Conservation (phyloP, 2,797 vertebrate genomes). For the Mus caroli region DNA sequence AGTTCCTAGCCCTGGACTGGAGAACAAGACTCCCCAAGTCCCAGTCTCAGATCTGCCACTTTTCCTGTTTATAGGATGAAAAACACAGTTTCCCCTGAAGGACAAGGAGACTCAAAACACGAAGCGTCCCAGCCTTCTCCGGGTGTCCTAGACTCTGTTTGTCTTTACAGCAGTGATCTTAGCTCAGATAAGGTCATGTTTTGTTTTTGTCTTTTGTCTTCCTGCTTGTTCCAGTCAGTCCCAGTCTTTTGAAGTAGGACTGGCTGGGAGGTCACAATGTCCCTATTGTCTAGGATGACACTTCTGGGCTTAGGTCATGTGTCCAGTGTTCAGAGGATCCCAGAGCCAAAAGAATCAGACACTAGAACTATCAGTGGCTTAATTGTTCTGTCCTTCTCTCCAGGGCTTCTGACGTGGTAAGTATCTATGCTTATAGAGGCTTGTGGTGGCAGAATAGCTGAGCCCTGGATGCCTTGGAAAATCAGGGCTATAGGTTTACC, state of each 20-base stretch:
- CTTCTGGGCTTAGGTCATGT: constrained; percentile 67
- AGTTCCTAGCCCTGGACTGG: constrained; percentile 57
- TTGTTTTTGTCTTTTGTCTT: constrained; percentile 84
- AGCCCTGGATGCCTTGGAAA: constrained; percentile 6
- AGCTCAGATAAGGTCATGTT: constrained; percentile 78
- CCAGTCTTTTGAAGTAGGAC: constrained; percentile 79
- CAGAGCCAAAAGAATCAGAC: constrained; percentile 29
- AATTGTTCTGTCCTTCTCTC: constrained; percentile 47
- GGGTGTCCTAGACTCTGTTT: constrained; percentile 60
- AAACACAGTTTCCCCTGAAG: constrained; percentile 56
- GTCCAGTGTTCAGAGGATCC: constrained; percentile 60
- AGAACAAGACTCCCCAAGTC: constrained; percentile 3
- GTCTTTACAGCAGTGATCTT: constrained; percentile 77
- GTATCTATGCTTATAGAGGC: neutral
- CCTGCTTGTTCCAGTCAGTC: constrained; percentile 75
- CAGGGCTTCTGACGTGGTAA: neutral
- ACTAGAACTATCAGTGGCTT: neutral
- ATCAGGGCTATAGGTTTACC: constrained; percentile 5
- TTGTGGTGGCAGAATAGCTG: constrained; percentile 5
- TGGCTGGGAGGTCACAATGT: constrained; percentile 73
- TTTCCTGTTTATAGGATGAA: constrained; percentile 57
- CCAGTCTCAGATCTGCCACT: constrained; percentile 7
- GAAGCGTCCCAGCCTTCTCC: neutral
- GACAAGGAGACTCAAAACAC: constrained; percentile 64
- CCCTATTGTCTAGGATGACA: constrained; percentile 68